A percentile compares a stretch with the other conserved stretches of the same genome.
Conservation (phyloP, 2,797 vertebrate species). For the Sparidentex hasta region DNA sequence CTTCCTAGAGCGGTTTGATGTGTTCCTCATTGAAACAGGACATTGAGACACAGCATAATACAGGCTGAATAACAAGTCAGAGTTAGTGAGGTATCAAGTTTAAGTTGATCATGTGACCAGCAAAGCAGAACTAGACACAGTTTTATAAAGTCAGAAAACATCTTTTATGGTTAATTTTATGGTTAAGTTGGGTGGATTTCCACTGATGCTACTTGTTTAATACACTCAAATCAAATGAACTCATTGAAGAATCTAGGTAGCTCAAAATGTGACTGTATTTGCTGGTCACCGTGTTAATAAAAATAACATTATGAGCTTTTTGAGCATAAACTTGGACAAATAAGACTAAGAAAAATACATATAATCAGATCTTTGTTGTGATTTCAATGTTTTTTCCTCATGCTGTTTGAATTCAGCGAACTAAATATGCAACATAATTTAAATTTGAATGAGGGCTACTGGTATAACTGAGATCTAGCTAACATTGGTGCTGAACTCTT, state of each 20-base stretch:
- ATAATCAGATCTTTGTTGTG: neutral
- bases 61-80: neutral
- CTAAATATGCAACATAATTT: neutral
- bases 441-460: neutral
- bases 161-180: neutral
- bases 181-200: neutral
- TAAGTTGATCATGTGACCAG: neutral
- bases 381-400: neutral
- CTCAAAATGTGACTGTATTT: neutral
- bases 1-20: neutral
- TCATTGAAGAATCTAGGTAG: neutral
- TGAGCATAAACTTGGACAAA: neutral
- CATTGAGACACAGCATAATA: neutral
- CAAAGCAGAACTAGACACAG: too few relatives aligned
- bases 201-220: neutral
- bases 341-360: neutral
- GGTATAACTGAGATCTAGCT: neutral
- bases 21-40: conserved; percentile 6
- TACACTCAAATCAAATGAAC: neutral
- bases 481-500: conserved; percentile 4
- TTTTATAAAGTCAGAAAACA: neutral
- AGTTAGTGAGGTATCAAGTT: neutral
- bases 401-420: neutral
- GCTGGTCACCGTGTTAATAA: too few relatives aligned
- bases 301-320: too few relatives aligned